Percentiles rank a stretch among this genome's conserved stretches.
Conservation (phyloP, 2,113 vertebrate genomes). For the western clawed frog (Xenopus tropicalis) region DNA sequence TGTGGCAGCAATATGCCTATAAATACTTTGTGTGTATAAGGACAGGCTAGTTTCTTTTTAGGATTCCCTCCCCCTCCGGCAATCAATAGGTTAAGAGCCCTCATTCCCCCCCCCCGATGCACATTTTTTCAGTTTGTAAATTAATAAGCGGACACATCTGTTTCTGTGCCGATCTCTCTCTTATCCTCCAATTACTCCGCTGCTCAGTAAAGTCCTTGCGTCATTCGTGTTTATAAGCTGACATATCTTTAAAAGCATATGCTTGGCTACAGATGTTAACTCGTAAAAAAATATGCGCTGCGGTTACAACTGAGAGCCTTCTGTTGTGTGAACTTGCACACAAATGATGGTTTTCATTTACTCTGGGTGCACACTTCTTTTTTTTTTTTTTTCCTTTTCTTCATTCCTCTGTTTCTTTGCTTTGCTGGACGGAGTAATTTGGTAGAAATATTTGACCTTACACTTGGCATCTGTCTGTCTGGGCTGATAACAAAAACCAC, state of each 20-base stretch:
- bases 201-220: conserved; percentile 36
- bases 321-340: conserved; percentile 40
- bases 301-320: conserved; percentile 23
- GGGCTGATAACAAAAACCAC: neutral
- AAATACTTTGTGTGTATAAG: too few species aligned
- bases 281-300: conserved; percentile 22
- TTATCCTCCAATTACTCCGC: conserved; percentile 41
- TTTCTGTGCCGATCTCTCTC: conserved; percentile 26
- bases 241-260: conserved; percentile 41
- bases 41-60: too few species aligned
- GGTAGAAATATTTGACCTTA: conserved; percentile 37
- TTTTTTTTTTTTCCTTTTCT: conserved; percentile 3
- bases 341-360: conserved; percentile 37
- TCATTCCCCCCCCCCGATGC: neutral
- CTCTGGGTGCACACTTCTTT: neutral
- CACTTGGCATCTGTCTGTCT: conserved; percentile 16
- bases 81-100: neutral
- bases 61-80: neutral
- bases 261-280: conserved; percentile 44
- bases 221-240: conserved; percentile 44
- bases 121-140: conserved; percentile 20
- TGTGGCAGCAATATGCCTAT: too few species aligned
- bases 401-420: neutral
- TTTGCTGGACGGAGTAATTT: conserved; percentile 4
- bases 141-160: conserved; percentile 41